phyloP scores from a whole-genome alignment of 2,113 vertebrate species.

The Centropus bengalensis region DNA sequence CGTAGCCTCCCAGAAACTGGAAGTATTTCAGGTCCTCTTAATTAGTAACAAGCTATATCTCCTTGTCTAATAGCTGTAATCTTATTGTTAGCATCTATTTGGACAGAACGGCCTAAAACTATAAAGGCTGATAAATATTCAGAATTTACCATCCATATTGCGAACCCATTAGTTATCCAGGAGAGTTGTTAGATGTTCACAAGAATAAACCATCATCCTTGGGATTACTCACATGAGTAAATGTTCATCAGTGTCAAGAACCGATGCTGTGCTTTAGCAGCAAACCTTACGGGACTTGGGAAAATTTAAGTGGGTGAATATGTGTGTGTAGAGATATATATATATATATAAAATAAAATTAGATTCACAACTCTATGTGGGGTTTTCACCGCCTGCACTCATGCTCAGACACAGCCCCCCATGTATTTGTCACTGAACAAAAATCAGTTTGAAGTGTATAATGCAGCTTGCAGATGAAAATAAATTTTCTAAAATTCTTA shows the following conservation, averaged over 20 bases:
- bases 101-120: constrained; percentile 60
- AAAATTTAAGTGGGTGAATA: constrained; percentile 52
- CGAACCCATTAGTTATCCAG: neutral
- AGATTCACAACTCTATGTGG: constrained; percentile 10
- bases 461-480: constrained; percentile 37
- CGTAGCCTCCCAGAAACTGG: constrained; percentile 52
- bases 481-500: constrained; percentile 41
- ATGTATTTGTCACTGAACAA: neutral
- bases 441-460: neutral
- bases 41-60: constrained; percentile 75
- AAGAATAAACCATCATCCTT: constrained; percentile 28
- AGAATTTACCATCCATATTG: neutral
- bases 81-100: constrained; percentile 67
- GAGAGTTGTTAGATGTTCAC: constrained; percentile 18
- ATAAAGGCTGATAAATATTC: constrained; percentile 50
- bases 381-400: constrained; percentile 31
- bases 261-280: neutral
- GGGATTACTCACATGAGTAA: constrained; percentile 45
- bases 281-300: constrained; percentile 13
- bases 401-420: neutral
- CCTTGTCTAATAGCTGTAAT: constrained; percentile 78
- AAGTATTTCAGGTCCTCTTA: constrained; percentile 67
- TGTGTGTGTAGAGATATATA: neutral
- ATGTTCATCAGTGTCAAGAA: constrained; percentile 24
- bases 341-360: constrained; percentile 18